Conservation (phyloP, 1,140 invertebrate genomes). For the Drosophila subobscura region DNA sequence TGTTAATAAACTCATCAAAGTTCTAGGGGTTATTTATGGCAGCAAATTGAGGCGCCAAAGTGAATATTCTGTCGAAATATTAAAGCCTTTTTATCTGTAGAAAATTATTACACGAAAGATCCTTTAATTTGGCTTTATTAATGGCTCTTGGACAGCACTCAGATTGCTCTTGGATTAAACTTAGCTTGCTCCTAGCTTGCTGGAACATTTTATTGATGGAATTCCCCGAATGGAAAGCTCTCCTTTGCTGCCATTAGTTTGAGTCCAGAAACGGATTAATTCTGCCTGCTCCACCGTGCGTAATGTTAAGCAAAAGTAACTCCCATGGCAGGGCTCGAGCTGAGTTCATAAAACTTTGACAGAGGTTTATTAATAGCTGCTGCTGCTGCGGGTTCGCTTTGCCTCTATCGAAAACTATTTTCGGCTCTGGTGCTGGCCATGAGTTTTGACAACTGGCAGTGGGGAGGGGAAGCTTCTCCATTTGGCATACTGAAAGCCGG, state of each 20-base stretch:
- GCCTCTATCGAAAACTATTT: slow-evolving; percentile 59
- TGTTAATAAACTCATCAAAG: slow-evolving; percentile 45
- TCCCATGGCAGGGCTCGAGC: slow-evolving; percentile 29
- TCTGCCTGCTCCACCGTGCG: slow-evolving; percentile 33
- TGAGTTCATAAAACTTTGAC: slow-evolving; percentile 74
- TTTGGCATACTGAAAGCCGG: slow-evolving; percentile 68
- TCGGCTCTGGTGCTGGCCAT: slow-evolving; percentile 48
- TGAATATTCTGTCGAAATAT: slow-evolving; percentile 8
- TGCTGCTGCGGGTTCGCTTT: slow-evolving; percentile 15
- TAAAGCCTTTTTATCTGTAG: neutral
- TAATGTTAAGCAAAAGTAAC: slow-evolving; percentile 37
- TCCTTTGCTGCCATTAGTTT: no score
- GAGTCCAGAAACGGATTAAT: slow-evolving; percentile 30
- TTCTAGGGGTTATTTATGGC: slow-evolving; percentile 6
- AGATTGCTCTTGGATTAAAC: no score
- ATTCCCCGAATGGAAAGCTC: no score
- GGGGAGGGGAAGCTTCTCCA: slow-evolving; percentile 5
- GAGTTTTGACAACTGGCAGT: slow-evolving; percentile 62
- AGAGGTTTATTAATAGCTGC: slow-evolving; percentile 76
- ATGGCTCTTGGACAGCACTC: no score
- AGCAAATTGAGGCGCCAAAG: slow-evolving; percentile 1
- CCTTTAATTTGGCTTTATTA: no score
- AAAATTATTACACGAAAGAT: no score
- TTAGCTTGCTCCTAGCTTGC: no score
- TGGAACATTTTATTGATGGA: no score